Evolutionary conservation across 2,797 vertebrate genomes (phyloP).

Genomic region (Cheirogaleus major): DNA sequence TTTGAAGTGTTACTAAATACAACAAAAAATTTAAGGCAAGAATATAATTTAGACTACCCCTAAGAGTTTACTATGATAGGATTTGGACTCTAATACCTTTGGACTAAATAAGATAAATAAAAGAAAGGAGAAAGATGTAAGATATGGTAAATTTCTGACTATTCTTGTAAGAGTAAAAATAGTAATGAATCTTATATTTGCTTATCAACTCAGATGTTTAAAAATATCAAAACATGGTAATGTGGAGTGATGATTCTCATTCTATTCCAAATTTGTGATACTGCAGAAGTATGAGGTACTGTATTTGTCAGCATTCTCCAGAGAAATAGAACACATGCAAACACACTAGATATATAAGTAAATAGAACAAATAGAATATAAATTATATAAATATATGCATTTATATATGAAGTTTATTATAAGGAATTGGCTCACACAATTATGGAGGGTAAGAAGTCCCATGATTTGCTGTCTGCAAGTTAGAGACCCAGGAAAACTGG

Average conservation of each 20-base stretch:
- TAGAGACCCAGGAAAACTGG: background rate
- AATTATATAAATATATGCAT: too few relatives aligned
- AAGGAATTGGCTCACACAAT: background rate
- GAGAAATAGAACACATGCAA: background rate
- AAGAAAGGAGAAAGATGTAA: background rate
- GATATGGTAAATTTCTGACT: background rate
- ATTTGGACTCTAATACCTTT: background rate
- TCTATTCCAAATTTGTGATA: background rate
- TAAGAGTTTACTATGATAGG: background rate
- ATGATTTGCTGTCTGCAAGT: too few relatives aligned
- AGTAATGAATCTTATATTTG: background rate
- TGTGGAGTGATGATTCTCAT: background rate
- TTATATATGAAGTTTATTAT: background rate
- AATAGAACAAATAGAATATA: background rate
- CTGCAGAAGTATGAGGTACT: background rate
- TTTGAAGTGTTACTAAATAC: background rate
- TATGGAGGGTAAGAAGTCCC: background rate
- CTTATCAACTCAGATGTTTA: background rate
- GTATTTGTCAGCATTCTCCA: background rate
- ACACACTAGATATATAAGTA: background rate
- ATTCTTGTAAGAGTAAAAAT: background rate
- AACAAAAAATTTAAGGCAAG: background rate
- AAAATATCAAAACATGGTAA: background rate
- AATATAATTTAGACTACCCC: background rate
- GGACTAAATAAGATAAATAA: background rate